phyloP scores from a whole-genome alignment of 2,888 invertebrate genomes.

The Fragum whitleyi region DNA sequence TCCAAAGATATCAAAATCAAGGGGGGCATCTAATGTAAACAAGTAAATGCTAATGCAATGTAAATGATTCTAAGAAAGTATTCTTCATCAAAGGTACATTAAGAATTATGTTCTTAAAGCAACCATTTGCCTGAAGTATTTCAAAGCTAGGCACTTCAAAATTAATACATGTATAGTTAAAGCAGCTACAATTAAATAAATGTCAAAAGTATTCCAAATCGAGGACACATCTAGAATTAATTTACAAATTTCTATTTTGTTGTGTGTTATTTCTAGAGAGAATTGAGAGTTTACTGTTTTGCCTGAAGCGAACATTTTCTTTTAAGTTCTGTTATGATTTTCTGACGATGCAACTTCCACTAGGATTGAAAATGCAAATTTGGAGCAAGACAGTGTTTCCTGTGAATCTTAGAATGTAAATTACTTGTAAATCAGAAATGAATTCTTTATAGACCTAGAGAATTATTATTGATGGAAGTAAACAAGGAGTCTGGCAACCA shows the following conservation, averaged over 20 bases:
- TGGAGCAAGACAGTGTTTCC: not conserved
- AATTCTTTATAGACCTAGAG: not conserved
- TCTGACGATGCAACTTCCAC: not conserved
- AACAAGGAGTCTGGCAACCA: not conserved
- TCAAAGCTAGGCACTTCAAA: no score
- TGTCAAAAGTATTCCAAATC: no score
- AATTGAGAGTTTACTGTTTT: not conserved
- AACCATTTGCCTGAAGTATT: no score
- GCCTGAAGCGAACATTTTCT: not conserved
- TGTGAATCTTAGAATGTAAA: not conserved
- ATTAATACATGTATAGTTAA: no score
- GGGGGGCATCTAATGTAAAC: no score
- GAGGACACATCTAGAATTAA: not conserved
- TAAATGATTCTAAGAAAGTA: no score
- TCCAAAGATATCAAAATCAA: no score
- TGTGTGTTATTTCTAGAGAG: not conserved
- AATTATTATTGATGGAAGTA: constrained; percentile 1
- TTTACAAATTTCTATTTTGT: not conserved
- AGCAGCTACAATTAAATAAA: no score
- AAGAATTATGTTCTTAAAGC: no score
- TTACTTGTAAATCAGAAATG: constrained; percentile 14
- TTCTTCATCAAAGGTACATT: no score
- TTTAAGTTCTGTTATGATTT: not conserved
- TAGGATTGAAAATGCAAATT: constrained; percentile 23
- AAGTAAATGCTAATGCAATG: no score